Conservation (phyloP, 2,113 vertebrate species). For the Riparia riparia region DNA sequence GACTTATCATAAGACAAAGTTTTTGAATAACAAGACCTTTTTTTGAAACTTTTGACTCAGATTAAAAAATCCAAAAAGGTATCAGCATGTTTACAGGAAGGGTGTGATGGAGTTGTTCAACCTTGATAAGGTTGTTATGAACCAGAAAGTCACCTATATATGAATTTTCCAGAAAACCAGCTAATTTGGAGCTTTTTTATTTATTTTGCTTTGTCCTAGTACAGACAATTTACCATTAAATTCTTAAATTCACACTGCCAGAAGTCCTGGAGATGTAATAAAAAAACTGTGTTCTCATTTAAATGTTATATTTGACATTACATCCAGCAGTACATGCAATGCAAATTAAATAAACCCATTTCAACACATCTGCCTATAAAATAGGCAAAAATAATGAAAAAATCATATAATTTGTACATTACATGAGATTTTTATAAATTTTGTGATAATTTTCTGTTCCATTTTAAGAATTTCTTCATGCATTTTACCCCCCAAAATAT, state of each 20-base stretch:
- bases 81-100: not conserved
- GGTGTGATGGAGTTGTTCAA: not conserved
- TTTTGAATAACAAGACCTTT: not conserved
- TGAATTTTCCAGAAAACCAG: not conserved
- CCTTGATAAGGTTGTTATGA: not conserved
- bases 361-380: not conserved
- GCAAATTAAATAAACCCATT: not conserved
- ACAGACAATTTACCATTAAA: not conserved
- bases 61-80: not conserved
- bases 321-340: not conserved
- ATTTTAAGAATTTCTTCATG: not conserved
- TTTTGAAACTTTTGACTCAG: not conserved
- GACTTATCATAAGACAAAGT: not conserved
- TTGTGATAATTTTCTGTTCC: not conserved
- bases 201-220: not conserved
- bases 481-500: not conserved
- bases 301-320: not conserved
- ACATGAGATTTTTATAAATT: not conserved
- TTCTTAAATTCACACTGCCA: not conserved
- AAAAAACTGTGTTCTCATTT: conserved; percentile 16
- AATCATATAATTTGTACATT: not conserved
- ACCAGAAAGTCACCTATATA: not conserved
- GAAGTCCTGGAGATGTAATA: not conserved
- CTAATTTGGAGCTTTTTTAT: not conserved
- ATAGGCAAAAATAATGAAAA: not conserved